phyloP scores from a whole-genome alignment of 2,888 invertebrate species.

The Muscina levida region DNA sequence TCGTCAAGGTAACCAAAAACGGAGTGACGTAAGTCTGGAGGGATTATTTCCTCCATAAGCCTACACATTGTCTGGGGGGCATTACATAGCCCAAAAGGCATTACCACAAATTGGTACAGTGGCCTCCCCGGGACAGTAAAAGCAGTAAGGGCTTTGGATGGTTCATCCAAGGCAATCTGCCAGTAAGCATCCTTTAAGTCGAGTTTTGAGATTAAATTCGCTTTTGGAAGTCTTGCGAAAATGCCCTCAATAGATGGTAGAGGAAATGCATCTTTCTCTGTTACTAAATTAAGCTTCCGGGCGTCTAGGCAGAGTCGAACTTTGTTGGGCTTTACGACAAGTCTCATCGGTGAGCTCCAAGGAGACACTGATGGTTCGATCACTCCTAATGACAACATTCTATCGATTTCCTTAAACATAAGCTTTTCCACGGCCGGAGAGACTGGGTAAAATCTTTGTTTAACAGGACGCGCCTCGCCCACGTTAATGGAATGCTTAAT shows the following conservation, averaged over 20 bases:
- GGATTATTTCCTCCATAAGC: too few relatives aligned
- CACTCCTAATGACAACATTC: slow-evolving; percentile 12
- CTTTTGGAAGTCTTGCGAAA: slow-evolving; percentile 19
- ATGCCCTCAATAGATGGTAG: too few relatives aligned
- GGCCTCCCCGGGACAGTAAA: slow-evolving; percentile 60
- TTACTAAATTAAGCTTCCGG: too few relatives aligned
- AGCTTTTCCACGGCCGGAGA: slow-evolving; percentile 25
- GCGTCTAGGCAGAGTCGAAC: too few relatives aligned
- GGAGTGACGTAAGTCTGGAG: too few relatives aligned
- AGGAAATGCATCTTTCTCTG: too few relatives aligned
- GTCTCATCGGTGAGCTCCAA: slow-evolving; percentile 30
- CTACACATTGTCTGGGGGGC: too few relatives aligned
- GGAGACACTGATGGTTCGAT: slow-evolving; percentile 18
- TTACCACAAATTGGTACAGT: slow-evolving; percentile 12
- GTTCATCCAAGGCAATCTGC: slow-evolving; percentile 44
- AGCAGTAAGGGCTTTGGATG: slow-evolving; percentile 49
- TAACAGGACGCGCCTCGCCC: neutral
- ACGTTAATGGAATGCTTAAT: neutral
- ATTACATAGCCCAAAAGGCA: too few relatives aligned
- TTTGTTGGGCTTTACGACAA: neutral
- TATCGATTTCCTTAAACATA: too few relatives aligned
- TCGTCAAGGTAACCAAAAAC: too few relatives aligned
- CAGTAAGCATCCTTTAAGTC: too few relatives aligned
- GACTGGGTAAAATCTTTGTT: too few relatives aligned
- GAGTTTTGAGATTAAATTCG: slow-evolving; percentile 50